These are phyloP conservation scores for Pterostichus niger DNA, from an alignment of 2,888 invertebrate species.

Conservation along the genomic window DNA sequence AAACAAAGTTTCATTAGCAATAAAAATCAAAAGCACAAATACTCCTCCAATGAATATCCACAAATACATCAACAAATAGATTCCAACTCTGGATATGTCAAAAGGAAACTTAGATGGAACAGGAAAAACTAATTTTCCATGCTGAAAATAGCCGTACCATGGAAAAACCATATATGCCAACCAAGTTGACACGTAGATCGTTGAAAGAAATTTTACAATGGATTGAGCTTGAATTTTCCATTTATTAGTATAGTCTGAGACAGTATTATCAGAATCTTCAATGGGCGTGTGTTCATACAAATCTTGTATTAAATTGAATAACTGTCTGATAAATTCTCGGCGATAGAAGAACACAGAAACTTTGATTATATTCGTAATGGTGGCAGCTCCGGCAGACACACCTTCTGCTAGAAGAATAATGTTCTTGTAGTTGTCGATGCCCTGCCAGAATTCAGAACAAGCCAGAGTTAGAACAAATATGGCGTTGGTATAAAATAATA, in stretches of 20 bases:
- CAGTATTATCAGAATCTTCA: background rate
- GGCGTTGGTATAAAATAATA: background rate
- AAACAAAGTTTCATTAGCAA: conserved; percentile 33
- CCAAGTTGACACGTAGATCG: background rate
- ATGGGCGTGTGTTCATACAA: conserved; percentile 6
- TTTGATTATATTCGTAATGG: background rate
- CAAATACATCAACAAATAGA: background rate
- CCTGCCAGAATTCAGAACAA: background rate
- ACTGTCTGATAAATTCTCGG: background rate
- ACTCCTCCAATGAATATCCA: conserved; percentile 3
- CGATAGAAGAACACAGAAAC: background rate
- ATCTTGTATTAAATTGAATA: background rate
- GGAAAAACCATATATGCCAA: background rate
- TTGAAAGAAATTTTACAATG: background rate
- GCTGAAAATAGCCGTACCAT: background rate
- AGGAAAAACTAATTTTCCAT: background rate
- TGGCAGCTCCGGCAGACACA: background rate
- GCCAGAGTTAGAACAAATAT: background rate
- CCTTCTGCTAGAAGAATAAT: background rate
- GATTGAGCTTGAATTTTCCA: background rate
- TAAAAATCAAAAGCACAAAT: background rate
- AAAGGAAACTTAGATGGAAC: background rate
- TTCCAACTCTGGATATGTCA: background rate
- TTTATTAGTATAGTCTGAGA: background rate
- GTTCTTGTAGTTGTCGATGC: conserved; percentile 11